These are phyloP conservation scores for Corythornis madagascariensis DNA, from an alignment of 2,113 vertebrate genomes.

Conservation along the genomic window DNA sequence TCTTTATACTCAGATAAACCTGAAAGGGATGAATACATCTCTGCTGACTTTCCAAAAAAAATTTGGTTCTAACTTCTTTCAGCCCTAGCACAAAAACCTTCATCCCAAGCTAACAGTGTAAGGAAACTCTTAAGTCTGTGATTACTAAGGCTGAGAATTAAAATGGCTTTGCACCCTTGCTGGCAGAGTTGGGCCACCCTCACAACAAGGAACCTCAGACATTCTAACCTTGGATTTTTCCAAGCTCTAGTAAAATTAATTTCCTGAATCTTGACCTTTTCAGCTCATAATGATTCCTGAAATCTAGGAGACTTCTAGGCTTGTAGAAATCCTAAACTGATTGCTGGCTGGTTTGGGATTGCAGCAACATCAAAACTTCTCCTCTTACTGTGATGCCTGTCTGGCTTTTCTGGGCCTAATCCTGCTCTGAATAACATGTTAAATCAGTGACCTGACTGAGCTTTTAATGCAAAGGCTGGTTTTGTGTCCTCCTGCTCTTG, in stretches of 20 bases:
- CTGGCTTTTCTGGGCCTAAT: background rate
- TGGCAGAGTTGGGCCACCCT: background rate
- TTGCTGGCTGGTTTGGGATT: slow-evolving; percentile 19
- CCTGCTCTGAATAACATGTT: background rate
- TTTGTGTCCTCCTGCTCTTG: background rate
- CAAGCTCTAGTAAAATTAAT: background rate
- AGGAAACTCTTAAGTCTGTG: background rate
- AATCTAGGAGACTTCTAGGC: slow-evolving; percentile 26
- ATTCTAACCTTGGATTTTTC: background rate
- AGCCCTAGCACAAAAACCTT: background rate
- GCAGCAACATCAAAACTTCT: background rate
- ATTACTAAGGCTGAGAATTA: background rate
- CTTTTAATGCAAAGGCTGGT: background rate
- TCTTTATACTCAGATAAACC: background rate
- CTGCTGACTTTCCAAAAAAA: background rate
- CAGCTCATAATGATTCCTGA: slow-evolving; percentile 3
- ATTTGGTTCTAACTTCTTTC: background rate
- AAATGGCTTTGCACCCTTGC: background rate
- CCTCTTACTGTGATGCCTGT: background rate
- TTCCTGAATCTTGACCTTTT: slow-evolving; percentile 43
- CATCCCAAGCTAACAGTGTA: background rate
- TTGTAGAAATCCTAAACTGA: slow-evolving; percentile 7
- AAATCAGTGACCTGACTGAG: background rate
- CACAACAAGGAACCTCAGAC: background rate
- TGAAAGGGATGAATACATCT: background rate